These are phyloP conservation scores for Oncopodura yosiiana DNA, from an alignment of 1,140 invertebrate genomes.

Conservation along the genomic window DNA sequence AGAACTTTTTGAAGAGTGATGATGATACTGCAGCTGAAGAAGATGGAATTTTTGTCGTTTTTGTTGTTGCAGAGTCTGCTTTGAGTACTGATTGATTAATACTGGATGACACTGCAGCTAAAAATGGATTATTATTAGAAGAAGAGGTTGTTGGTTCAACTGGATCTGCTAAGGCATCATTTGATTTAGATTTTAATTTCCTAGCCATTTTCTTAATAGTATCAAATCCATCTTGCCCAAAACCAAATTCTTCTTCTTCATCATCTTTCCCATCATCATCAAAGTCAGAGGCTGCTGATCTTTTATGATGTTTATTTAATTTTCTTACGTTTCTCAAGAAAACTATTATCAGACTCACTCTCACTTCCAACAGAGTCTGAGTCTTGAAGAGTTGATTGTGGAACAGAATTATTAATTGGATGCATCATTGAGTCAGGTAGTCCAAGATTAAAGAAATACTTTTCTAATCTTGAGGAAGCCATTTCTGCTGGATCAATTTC, in stretches of 20 bases:
- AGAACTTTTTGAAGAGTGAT: background rate
- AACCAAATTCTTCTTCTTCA: conserved; percentile 27
- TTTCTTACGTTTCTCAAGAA: conserved; percentile 31
- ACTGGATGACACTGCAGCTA: background rate
- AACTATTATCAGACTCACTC: conserved; percentile 26
- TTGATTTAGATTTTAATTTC: conserved; percentile 17
- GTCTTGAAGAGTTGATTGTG: conserved; percentile 2
- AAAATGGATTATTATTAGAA: background rate
- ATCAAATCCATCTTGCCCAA: conserved; percentile 33
- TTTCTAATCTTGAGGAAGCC: conserved; percentile 73
- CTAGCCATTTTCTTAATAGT: conserved; percentile 33
- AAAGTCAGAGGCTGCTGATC: conserved; percentile 28
- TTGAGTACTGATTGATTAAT: no score
- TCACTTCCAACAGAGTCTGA: conserved; percentile 31
- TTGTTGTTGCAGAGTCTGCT: conserved; percentile 3
- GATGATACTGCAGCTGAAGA: background rate
- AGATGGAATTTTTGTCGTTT: background rate
- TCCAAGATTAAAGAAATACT: conserved; percentile 62
- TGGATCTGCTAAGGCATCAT: conserved; percentile 5
- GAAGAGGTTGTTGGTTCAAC: background rate
- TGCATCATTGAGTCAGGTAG: conserved; percentile 22
- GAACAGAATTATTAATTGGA: conserved; percentile 11
- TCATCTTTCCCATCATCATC: conserved; percentile 29
- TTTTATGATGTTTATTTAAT: conserved; percentile 32
- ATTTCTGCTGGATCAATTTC: conserved; percentile 54